Evolutionary conservation across 2,888 invertebrate genomes (phyloP).

Genomic region (Agelastica alni): DNA sequence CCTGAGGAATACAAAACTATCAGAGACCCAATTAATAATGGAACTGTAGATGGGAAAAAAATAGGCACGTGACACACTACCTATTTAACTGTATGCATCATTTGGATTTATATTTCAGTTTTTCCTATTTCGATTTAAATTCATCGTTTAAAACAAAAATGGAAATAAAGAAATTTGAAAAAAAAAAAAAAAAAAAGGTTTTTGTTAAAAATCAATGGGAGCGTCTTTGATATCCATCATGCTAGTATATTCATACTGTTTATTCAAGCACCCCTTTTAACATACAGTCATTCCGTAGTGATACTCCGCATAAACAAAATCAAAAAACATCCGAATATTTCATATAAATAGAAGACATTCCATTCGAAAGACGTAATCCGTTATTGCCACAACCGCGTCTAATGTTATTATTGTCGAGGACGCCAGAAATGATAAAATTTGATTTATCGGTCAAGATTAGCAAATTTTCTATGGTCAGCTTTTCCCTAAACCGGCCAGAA

Average conservation of each 20-base stretch:
- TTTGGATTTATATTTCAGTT: no score
- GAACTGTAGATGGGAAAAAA: no score
- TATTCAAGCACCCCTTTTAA: neutral
- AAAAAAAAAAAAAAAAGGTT: no score
- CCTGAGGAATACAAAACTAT: no score
- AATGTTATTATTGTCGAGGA: slow-evolving; percentile 30
- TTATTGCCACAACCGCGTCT: slow-evolving; percentile 30
- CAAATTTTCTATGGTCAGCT: slow-evolving; percentile 43
- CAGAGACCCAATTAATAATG: no score
- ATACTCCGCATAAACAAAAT: neutral
- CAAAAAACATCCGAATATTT: slow-evolving; percentile 3
- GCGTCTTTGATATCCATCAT: no score
- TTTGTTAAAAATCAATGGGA: no score
- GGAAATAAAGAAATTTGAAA: no score
- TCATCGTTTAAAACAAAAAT: no score
- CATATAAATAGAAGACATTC: slow-evolving; percentile 13
- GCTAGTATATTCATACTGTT: neutral
- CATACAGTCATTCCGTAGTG: neutral
- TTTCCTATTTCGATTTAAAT: no score
- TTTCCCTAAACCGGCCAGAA: slow-evolving; percentile 38
- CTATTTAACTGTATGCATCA: no score
- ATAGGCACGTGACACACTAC: no score
- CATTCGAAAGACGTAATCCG: slow-evolving; percentile 16
- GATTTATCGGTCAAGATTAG: slow-evolving; percentile 43
- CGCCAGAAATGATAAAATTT: slow-evolving; percentile 34